phyloP scores from a whole-genome alignment of 2,113 vertebrate species.

The Poeciliopsis retropinna region DNA sequence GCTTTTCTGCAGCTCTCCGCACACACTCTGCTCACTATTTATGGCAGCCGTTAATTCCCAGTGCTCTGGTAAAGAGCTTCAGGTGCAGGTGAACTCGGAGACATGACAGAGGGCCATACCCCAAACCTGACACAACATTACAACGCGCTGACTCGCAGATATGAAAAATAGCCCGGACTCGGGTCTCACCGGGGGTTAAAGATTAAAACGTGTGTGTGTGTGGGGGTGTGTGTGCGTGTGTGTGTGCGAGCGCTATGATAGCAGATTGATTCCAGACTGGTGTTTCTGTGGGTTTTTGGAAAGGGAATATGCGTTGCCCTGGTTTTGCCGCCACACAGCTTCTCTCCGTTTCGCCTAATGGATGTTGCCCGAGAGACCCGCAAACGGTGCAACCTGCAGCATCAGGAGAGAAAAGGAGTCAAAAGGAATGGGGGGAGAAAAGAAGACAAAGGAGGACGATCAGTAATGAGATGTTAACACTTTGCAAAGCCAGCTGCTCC shows the following conservation, averaged over 20 bases:
- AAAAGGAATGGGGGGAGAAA: slow-evolving; percentile 19
- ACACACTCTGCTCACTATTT: slow-evolving; percentile 67
- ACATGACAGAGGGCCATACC: slow-evolving; percentile 48
- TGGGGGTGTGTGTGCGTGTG: too few species aligned
- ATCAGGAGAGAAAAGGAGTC: slow-evolving; percentile 32
- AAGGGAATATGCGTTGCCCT: slow-evolving; percentile 53
- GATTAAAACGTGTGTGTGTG: slow-evolving; percentile 47
- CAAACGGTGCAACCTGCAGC: slow-evolving; percentile 52
- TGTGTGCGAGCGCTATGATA: slow-evolving; percentile 39
- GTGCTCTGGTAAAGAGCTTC: slow-evolving; percentile 75
- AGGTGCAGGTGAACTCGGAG: slow-evolving; percentile 72
- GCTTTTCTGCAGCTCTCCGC: slow-evolving; percentile 50
- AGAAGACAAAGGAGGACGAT: slow-evolving; percentile 30
- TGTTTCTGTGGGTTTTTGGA: slow-evolving; percentile 61
- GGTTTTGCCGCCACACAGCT: slow-evolving; percentile 32
- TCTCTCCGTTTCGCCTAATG: slow-evolving; percentile 50
- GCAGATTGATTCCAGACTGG: slow-evolving; percentile 80
- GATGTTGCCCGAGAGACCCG: slow-evolving; percentile 55
- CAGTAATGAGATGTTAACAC: slow-evolving; percentile 17
- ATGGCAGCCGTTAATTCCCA: slow-evolving; percentile 73
- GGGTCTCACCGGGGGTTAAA: slow-evolving; percentile 54
- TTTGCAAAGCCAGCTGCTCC: not conserved
- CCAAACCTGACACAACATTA: slow-evolving; percentile 67
- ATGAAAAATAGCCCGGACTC: slow-evolving; percentile 68
- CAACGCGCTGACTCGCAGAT: slow-evolving; percentile 61